A percentile compares a stretch with the other conserved stretches of the same genome.
Evolutionary conservation across 1,140 invertebrate genomes (phyloP).

Genomic region (Bombus impatiens): DNA sequence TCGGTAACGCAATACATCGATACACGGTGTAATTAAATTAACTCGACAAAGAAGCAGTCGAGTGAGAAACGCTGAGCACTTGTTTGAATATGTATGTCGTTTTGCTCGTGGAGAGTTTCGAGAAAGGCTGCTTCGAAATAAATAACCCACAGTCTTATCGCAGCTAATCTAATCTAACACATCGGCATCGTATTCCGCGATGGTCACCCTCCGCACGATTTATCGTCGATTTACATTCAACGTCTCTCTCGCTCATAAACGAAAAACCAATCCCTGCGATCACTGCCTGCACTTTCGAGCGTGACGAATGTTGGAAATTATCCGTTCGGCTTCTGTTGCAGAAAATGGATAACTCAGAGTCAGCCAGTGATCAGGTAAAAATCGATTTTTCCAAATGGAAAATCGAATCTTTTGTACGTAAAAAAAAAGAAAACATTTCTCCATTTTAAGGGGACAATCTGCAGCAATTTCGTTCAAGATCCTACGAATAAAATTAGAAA

Average conservation of each 20-base stretch:
- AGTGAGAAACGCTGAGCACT: background rate
- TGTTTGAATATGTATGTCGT: background rate
- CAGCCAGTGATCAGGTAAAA: background rate
- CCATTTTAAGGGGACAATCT: no score
- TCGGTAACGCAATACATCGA: background rate
- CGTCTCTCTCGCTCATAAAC: background rate
- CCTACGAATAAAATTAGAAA: no score
- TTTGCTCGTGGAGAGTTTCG: background rate
- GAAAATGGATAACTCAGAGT: background rate
- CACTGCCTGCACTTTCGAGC: background rate
- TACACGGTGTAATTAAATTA: constrained; percentile 15
- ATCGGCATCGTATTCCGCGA: constrained; percentile 3
- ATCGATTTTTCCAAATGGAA: no score
- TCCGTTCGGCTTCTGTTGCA: background rate
- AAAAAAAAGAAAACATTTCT: no score
- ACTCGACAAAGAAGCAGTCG: no score
- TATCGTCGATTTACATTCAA: background rate
- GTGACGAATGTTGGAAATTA: background rate
- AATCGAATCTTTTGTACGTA: no score
- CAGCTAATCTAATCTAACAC: constrained; percentile 8
- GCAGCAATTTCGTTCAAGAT: background rate
- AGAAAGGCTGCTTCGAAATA: constrained; percentile 1
- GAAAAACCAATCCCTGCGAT: background rate
- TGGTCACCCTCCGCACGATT: constrained; percentile 1
- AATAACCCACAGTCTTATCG: constrained; percentile 8